Evolutionary conservation across 2,797 vertebrate species (phyloP).

Genomic region (Microctenopoma lineatum): DNA sequence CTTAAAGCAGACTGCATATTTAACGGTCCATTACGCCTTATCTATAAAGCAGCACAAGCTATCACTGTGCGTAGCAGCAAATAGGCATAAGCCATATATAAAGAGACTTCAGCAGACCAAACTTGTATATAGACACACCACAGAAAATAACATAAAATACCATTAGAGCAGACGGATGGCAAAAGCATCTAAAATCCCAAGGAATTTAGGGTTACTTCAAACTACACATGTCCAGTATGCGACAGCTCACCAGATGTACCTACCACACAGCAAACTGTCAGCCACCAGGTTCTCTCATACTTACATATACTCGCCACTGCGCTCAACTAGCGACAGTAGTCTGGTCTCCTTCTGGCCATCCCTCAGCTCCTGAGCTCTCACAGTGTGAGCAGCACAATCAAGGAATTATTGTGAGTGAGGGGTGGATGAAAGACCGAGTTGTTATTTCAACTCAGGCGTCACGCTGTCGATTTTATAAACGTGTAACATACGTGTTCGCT

Average conservation of each 20-base stretch:
- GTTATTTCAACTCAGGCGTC: background rate
- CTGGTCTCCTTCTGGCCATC: constrained; percentile 82
- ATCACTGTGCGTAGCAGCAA: background rate
- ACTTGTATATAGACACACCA: background rate
- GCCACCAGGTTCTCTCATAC: constrained; percentile 64
- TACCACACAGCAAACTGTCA: constrained; percentile 1
- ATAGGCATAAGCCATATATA: background rate
- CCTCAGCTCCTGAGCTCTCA: constrained; percentile 83
- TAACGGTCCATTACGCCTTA: background rate
- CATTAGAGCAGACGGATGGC: background rate
- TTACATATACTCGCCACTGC: constrained; percentile 85
- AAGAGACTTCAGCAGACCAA: background rate
- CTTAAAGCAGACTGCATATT: background rate
- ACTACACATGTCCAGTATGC: constrained; percentile 1
- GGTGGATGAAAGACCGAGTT: constrained; percentile 33
- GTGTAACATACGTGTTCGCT: background rate
- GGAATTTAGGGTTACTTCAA: background rate
- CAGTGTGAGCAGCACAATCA: constrained; percentile 83
- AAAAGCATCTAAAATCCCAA: background rate
- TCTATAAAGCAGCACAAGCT: background rate
- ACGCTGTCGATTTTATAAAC: background rate
- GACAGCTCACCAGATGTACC: background rate
- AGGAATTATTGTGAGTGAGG: constrained; percentile 72
- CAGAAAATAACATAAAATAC: background rate
- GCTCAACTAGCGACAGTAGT: constrained; percentile 84